Base-by-base conservation (phyloP, 2,797 vertebrate species). In the Microtus obscurus region DNA sequence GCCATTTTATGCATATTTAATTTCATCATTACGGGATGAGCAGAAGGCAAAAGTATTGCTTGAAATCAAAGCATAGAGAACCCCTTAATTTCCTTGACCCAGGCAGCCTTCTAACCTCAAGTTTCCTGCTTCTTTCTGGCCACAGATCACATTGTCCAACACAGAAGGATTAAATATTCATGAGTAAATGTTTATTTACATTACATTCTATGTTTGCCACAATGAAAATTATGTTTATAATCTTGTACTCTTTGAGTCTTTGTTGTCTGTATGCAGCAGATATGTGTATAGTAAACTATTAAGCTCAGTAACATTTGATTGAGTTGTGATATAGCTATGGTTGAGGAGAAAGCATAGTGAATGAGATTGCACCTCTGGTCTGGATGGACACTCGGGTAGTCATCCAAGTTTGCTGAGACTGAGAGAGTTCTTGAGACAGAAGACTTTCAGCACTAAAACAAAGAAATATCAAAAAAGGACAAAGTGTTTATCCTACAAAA, bases 161-260 rank as follows among this genome's bases (percentile, higher is more conserved):
- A 89, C 34, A 87, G 29, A 80, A 95, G 87, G 77, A 37, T 76
- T 73, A 82, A 82, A 63, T 63, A 87, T 23, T 76, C 74, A 69
- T 86, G 91, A 91, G 78, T 40, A 40, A 73, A 73, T 69, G 23
- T 48, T 23, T 87, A 23, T 87, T 94, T 95, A 45, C 14, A 87
- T 65, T 23, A 59, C 4, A 69, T 83, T n/a, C 43, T 51, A 69
- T 69, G 48, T 69, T 69, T 69, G 45, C 43, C 65, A n/a, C 31
- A 69, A 86, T 27, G 4, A 65, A 91, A 92, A 80, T n/a, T 69
- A 9, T 78, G 23, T 7, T 43, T 7, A 51, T 63, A 90, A 27
- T 56, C 1, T 88, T 77, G 19, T n/a, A 65, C 89, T 92, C 59
- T 59, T 34, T 92, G 40, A 87, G 90, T 93, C 53, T 79, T 94